Conservation (phyloP, 1,140 invertebrate species). For the Formica selysi region DNA sequence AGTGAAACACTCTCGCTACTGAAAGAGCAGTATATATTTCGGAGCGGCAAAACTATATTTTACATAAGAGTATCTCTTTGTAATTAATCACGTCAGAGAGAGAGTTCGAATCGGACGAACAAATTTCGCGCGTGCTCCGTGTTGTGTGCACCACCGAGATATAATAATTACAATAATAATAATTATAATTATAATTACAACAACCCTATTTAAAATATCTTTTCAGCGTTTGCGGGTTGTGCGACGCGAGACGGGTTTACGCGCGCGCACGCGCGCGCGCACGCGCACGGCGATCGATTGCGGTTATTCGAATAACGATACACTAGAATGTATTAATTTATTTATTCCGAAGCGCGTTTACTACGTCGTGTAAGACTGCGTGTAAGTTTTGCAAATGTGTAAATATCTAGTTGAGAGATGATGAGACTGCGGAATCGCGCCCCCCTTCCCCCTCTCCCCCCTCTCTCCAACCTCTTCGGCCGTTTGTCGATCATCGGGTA, state of each 20-base stretch:
- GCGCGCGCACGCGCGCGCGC: conserved; percentile 65
- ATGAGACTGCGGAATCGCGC: conserved; percentile 69
- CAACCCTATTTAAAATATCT: conserved; percentile 17
- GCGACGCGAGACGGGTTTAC: conserved; percentile 72
- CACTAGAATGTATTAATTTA: conserved; percentile 73
- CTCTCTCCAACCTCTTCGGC: conserved; percentile 67
- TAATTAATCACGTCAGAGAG: conserved; percentile 25
- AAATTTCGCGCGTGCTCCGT: conserved; percentile 27
- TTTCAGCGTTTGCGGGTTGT: not conserved
- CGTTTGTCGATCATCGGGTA: not conserved
- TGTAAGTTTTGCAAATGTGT: conserved; percentile 74
- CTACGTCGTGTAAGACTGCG: conserved; percentile 75
- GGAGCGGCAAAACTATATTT: conserved; percentile 35
- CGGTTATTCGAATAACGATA: conserved; percentile 75
- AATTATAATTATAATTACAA: conserved; percentile 36
- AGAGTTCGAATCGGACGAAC: conserved; percentile 27
- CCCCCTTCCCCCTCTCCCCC: not conserved
- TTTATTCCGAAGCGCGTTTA: conserved; percentile 74
- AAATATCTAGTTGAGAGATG: conserved; percentile 73
- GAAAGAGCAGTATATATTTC: conserved; percentile 44
- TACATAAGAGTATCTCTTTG: conserved; percentile 35
- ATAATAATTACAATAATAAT: conserved; percentile 27
- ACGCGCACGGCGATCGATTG: conserved; percentile 64
- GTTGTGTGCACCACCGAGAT: conserved; percentile 35
- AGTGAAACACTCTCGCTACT: conserved; percentile 31